Percentiles rank a stretch among this genome's conserved stretches.
Evolutionary conservation across 2,797 vertebrate genomes (phyloP).

Genomic region (Gastrophryne carolinensis): DNA sequence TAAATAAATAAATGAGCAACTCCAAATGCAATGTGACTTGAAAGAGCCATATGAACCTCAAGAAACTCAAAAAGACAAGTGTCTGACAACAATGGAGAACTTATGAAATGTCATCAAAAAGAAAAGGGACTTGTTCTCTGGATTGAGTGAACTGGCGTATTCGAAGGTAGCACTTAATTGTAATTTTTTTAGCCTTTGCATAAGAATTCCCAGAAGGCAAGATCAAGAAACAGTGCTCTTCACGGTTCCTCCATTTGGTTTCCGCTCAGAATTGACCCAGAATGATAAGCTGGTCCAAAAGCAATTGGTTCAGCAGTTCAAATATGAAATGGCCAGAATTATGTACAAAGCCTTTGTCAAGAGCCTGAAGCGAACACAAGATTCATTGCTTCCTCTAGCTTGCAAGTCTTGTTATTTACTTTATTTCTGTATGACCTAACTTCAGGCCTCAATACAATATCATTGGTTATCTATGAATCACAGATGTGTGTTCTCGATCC

Average conservation of each 20-base stretch:
- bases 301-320: not conserved
- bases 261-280: not conserved
- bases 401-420: constrained; percentile 5
- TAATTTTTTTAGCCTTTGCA: too few relatives aligned
- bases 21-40: too few relatives aligned
- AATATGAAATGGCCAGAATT: not conserved
- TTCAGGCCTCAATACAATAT: not conserved
- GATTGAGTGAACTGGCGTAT: too few relatives aligned
- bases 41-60: too few relatives aligned
- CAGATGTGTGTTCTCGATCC: constrained; percentile 12
- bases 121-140: too few relatives aligned
- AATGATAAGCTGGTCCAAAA: not conserved
- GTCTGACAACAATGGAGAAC: too few relatives aligned
- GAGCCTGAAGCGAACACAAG: not conserved
- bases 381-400: not conserved
- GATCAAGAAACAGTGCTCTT: not conserved
- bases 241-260: not conserved
- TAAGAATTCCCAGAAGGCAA: not conserved
- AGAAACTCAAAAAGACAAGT: too few relatives aligned
- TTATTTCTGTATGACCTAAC: not conserved
- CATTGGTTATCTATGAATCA: constrained; percentile 13
- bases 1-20: too few relatives aligned
- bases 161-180: too few relatives aligned
- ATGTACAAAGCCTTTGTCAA: constrained; percentile 2
- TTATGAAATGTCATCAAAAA: too few relatives aligned